Base-by-base conservation (phyloP, 2,113 vertebrate species). In the Mus musculus region DNA sequence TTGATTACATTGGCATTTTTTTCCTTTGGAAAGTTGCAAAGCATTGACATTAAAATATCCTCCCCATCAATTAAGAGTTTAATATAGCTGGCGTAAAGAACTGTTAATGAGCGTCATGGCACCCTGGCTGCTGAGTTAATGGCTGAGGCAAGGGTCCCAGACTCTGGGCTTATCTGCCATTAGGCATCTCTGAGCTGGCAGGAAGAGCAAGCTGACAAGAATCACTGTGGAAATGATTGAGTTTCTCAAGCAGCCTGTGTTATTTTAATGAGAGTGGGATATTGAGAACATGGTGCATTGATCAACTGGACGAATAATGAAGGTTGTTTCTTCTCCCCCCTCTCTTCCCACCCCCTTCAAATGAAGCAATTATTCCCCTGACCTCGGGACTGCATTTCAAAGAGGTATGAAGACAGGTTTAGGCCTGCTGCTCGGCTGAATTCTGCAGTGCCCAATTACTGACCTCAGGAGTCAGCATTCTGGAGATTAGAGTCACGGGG, bases 391-490 rank as follows among this genome's bases (percentile, higher is more conserved):
- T 95, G 39, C 97, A 98, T 99, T 99, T 99, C 98, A 98, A 99
- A 99, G 98, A 98, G 95, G 95, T 89, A 98, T 98, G 97, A 98
- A 98, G 98, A 98, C 99, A 99, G 99, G 99, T 99, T 98, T 98
- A 98, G 99, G 98, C 99, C 98, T 99, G 99, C 98, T 98, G 98
- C 97, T 98, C 95, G 91, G 97, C 97, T 97, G 98, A 98, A 99
- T 96, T 98, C 98, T 98, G 98, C 94, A 96, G 97, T 98, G 98
- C 98, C 98, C 98, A 98, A 99, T 99, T 99, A 99, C 98, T 99
- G 99, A 99, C 99, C 99, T 99, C 97, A 98, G 98, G 98, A 99
- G 99, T 99, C 99, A 99, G 98, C 99, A 99, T 99, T 99, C 99
- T 98, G 98, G 97, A 99, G 98, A 98, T 99, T 99, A 99, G 98